Evolutionary conservation across 2,888 invertebrate species (phyloP).

Genomic region (Periphyllus acericola): DNA sequence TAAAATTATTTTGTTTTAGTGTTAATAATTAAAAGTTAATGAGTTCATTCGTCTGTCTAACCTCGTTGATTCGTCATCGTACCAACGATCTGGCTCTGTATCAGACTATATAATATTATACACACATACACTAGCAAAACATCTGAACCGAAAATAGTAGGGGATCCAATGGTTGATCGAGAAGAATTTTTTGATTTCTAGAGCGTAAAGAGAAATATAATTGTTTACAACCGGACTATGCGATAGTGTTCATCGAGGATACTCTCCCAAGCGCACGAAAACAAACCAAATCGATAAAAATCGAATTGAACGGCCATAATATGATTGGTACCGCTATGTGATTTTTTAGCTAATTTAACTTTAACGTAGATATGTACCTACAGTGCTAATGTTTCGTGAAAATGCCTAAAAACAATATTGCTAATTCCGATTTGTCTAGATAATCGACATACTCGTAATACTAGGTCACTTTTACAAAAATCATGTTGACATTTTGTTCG

Average conservation of each 20-base stretch:
- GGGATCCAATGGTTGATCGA: background rate
- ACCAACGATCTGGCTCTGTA: background rate
- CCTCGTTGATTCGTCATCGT: constrained; percentile 34
- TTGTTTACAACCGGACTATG: background rate
- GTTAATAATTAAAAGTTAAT: constrained; percentile 21
- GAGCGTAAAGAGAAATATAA: constrained; percentile 45
- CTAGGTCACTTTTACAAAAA: background rate
- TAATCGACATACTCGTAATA: no score
- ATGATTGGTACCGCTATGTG: background rate
- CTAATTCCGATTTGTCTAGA: background rate
- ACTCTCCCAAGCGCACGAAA: background rate
- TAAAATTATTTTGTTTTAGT: background rate
- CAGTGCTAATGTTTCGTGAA: background rate
- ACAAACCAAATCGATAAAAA: constrained; percentile 16
- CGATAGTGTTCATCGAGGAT: background rate
- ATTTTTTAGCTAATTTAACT: background rate
- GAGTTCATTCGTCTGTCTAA: constrained; percentile 5
- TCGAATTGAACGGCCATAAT: background rate
- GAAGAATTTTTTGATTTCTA: constrained; percentile 34
- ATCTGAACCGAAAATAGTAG: constrained; percentile 11
- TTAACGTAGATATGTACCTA: background rate
- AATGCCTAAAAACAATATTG: background rate
- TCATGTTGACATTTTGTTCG: background rate
- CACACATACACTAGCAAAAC: background rate
- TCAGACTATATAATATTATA: background rate